These are phyloP conservation scores for Xanthorhoe spadicearia DNA, from an alignment of 2,888 invertebrate species.

Conservation along the genomic window DNA sequence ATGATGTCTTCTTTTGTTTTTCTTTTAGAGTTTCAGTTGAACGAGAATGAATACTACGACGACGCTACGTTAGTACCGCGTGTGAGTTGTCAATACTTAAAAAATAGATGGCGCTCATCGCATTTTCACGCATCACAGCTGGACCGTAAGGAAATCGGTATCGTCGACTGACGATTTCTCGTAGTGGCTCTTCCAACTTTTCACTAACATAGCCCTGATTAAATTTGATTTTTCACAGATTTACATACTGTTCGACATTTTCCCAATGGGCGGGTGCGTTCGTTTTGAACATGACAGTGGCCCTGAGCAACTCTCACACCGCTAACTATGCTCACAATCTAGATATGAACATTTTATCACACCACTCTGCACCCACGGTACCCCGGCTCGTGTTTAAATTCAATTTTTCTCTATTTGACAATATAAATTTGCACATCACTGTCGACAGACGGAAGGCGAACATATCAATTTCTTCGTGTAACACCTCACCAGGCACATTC, in stretches of 20 bases:
- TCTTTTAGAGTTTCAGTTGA: neutral
- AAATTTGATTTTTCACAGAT: slow-evolving; percentile 24
- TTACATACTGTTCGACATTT: slow-evolving; percentile 20
- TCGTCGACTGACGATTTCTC: slow-evolving; percentile 25
- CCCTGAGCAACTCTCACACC: neutral
- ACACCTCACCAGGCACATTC: neutral
- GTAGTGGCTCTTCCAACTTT: slow-evolving; percentile 26
- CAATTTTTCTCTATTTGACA: slow-evolving; percentile 37
- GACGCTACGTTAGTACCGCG: neutral
- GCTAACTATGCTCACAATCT: neutral
- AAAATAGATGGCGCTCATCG: neutral
- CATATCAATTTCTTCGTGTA: slow-evolving; percentile 23
- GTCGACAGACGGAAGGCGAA: slow-evolving; percentile 33
- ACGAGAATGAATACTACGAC: neutral
- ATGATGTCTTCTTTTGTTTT: no score
- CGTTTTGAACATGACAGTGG: slow-evolving; percentile 11
- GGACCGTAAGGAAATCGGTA: slow-evolving; percentile 2
- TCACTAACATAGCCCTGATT: slow-evolving; percentile 78
- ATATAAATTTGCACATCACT: slow-evolving; percentile 23
- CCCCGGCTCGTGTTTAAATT: slow-evolving; percentile 37
- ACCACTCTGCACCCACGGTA: neutral
- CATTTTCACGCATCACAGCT: neutral
- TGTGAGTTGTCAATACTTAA: neutral
- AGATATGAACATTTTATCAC: neutral
- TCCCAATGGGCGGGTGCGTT: slow-evolving; percentile 1